Percentiles rank a stretch among this genome's conserved stretches.
phyloP scores from a whole-genome alignment of 2,113 vertebrate genomes.

The Gobiocypris rarus region DNA sequence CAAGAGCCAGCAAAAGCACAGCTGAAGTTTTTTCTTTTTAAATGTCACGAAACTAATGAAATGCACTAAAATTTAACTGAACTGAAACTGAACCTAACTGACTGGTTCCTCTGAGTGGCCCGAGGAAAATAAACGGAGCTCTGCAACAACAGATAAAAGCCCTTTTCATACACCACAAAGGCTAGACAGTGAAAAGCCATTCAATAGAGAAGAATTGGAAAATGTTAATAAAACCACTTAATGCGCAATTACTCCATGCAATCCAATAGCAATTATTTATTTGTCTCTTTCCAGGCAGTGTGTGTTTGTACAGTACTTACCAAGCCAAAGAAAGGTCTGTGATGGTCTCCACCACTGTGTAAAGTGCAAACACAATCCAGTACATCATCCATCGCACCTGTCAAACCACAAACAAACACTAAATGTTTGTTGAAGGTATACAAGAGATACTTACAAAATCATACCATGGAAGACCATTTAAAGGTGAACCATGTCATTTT shows the following conservation, averaged over 20 bases:
- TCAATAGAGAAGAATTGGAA: neutral
- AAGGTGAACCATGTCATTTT: too few relatives aligned
- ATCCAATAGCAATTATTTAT: neutral
- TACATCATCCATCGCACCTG: conserved; percentile 95
- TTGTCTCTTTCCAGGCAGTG: neutral
- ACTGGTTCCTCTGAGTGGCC: conserved; percentile 28
- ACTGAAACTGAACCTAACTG: conserved; percentile 26
- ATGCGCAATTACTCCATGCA: conserved; percentile 10
- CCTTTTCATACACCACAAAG: conserved; percentile 11
- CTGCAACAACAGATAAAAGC: conserved; percentile 18
- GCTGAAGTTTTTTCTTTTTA: neutral
- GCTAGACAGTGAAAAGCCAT: conserved; percentile 3
- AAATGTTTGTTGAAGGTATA: neutral
- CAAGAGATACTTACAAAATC: neutral
- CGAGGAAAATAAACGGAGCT: conserved; percentile 9
- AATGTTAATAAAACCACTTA: conserved; percentile 26
- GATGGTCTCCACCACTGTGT: conserved; percentile 84
- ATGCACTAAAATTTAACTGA: neutral
- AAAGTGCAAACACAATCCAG: conserved; percentile 90
- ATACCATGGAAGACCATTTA: neutral
- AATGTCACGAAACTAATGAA: conserved; percentile 21
- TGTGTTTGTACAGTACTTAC: conserved; percentile 68
- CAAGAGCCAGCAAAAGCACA: neutral
- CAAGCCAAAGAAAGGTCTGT: conserved; percentile 84
- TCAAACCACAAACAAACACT: conserved; percentile 43